These are phyloP conservation scores for Centropyge bicolor DNA, from an alignment of 2,797 vertebrate species.

Conservation along the genomic window DNA sequence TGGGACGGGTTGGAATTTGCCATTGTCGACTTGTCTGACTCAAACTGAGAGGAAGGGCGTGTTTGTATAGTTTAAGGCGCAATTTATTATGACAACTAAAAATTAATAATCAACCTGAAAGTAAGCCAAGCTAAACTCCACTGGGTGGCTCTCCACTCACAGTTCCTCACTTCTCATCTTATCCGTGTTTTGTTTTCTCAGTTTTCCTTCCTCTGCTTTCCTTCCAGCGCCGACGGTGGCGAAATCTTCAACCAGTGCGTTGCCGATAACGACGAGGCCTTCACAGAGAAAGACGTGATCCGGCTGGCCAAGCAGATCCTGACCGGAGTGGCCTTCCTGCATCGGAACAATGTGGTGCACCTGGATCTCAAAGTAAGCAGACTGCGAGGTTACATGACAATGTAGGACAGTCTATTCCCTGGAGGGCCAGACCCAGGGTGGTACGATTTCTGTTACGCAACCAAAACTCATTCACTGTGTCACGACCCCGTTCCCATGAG, in stretches of 20 bases:
- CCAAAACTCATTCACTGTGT: slow-evolving; percentile 36
- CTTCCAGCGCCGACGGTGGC: slow-evolving; percentile 86
- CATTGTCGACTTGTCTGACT: slow-evolving; percentile 28
- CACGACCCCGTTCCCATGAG: slow-evolving; percentile 50
- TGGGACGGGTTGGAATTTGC: slow-evolving; percentile 39
- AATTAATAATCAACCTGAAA: slow-evolving; percentile 48
- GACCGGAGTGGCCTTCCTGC: slow-evolving; percentile 86
- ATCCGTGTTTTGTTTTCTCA: slow-evolving; percentile 45
- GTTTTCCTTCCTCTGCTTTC: slow-evolving; percentile 56
- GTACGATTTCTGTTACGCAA: slow-evolving; percentile 67
- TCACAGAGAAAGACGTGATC: slow-evolving; percentile 89
- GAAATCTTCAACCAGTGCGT: slow-evolving; percentile 91
- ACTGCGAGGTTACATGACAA: slow-evolving; percentile 6
- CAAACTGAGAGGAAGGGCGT: slow-evolving; percentile 56
- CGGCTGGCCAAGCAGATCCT: slow-evolving; percentile 88
- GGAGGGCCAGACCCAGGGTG: slow-evolving; percentile 9
- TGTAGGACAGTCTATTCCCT: slow-evolving; percentile 44
- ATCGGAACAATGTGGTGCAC: slow-evolving; percentile 88
- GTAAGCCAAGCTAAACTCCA: slow-evolving; percentile 50
- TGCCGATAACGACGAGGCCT: slow-evolving; percentile 88
- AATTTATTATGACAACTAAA: slow-evolving; percentile 55
- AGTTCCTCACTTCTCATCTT: slow-evolving; percentile 26
- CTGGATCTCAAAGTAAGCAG: slow-evolving; percentile 88
- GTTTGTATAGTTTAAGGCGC: slow-evolving; percentile 26
- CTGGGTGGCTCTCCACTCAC: slow-evolving; percentile 30